A percentile compares a stretch with the other conserved stretches of the same genome.
These are phyloP conservation scores for Lutraria rhynchaena DNA, from an alignment of 1,140 invertebrate genomes.

Conservation along the genomic window DNA sequence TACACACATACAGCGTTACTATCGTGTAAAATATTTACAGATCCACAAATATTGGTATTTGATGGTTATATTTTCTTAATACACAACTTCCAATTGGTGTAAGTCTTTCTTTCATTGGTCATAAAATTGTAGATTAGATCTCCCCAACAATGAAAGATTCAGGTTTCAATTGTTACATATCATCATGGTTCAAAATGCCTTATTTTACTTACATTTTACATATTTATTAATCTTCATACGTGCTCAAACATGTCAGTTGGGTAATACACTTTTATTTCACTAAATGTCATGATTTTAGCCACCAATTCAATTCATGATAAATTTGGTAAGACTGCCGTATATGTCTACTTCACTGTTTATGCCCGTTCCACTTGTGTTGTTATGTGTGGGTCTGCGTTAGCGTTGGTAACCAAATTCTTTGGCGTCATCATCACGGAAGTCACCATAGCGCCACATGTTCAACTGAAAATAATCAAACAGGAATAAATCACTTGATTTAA, in stretches of 20 bases:
- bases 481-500: too few species aligned
- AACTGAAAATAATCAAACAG: constrained; percentile 83
- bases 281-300: neutral
- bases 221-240: neutral
- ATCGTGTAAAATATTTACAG: neutral
- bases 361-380: constrained; percentile 59
- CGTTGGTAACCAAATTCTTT: constrained; percentile 89
- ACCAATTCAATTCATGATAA: too few species aligned
- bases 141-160: too few species aligned
- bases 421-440: constrained; percentile 97
- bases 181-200: neutral
- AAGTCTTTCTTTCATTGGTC: neutral
- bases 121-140: neutral
- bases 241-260: neutral
- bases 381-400: constrained; percentile 48
- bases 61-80: too few species aligned
- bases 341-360: constrained; percentile 10
- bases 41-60: too few species aligned
- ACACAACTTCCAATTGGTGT: neutral
- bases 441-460: constrained; percentile 97
- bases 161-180: neutral
- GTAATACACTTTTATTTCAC: neutral
- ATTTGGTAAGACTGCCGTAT: too few species aligned
- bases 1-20: neutral
- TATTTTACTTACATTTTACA: neutral